Conservation (phyloP, 2,888 invertebrate genomes). For the Ormyrus pomaceus region DNA sequence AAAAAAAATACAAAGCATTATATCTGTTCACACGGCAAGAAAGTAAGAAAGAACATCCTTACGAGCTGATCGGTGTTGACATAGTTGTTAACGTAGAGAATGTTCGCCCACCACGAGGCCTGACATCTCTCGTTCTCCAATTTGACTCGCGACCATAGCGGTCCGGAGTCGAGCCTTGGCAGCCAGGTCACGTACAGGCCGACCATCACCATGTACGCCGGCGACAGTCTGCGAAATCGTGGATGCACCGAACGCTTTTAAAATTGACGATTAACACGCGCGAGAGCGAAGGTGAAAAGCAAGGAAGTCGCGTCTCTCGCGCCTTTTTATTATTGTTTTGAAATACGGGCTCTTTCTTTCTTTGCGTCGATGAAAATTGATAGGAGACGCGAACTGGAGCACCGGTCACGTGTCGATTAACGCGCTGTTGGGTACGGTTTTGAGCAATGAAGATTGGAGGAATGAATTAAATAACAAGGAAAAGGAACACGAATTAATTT, state of each 20-base stretch:
- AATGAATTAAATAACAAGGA: too few relatives aligned
- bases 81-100: slow-evolving; percentile 86
- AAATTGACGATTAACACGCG: slow-evolving; percentile 10
- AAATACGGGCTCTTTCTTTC: too few relatives aligned
- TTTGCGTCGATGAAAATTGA: too few relatives aligned
- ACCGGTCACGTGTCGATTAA: too few relatives aligned
- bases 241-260: slow-evolving; percentile 8
- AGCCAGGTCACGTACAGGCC: slow-evolving; percentile 86
- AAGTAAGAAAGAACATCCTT: slow-evolving; percentile 9
- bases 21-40: background rate
- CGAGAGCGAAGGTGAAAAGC: slow-evolving; percentile 1
- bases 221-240: slow-evolving; percentile 80
- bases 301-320: background rate
- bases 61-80: slow-evolving; percentile 79
- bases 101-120: slow-evolving; percentile 85
- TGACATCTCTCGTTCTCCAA: slow-evolving; percentile 79
- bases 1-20: background rate
- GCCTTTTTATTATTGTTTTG: too few relatives aligned
- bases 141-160: slow-evolving; percentile 82
- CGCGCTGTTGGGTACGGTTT: too few relatives aligned
- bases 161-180: slow-evolving; percentile 83
- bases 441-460: too few relatives aligned
- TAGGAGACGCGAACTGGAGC: too few relatives aligned
- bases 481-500: too few relatives aligned
- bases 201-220: slow-evolving; percentile 84